These are phyloP conservation scores for Laspeyria flexula DNA, from an alignment of 2,888 invertebrate genomes.

Conservation along the genomic window DNA sequence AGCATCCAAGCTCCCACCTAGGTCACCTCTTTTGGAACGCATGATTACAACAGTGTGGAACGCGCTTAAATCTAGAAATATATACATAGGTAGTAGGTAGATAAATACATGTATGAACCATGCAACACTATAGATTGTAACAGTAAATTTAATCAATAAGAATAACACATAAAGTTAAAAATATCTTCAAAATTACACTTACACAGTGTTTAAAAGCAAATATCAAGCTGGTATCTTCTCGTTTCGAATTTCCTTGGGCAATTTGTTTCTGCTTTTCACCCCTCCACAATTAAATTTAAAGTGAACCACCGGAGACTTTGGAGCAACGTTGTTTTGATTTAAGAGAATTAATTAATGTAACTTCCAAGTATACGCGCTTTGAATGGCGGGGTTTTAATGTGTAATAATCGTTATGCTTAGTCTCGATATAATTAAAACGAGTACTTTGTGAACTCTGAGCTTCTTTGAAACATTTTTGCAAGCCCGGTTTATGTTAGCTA, in stretches of 20 bases:
- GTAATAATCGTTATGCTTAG: slow-evolving; percentile 56
- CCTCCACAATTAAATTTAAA: slow-evolving; percentile 75
- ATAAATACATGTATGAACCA: too few species aligned
- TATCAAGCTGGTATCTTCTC: slow-evolving; percentile 37
- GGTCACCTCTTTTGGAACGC: too few species aligned
- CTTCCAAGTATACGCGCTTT: slow-evolving; percentile 57
- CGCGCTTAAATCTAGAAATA: too few species aligned
- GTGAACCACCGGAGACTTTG: slow-evolving; percentile 65
- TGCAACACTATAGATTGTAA: background rate
- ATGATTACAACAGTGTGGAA: too few species aligned
- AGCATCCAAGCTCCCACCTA: too few species aligned
- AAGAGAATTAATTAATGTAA: slow-evolving; percentile 75
- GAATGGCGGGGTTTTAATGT: slow-evolving; percentile 56
- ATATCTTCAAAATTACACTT: slow-evolving; percentile 12
- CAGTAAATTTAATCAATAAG: background rate
- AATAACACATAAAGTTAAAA: background rate
- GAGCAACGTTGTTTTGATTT: slow-evolving; percentile 76
- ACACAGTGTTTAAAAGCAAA: slow-evolving; percentile 33
- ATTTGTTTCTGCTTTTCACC: slow-evolving; percentile 65
- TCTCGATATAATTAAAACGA: slow-evolving; percentile 42
- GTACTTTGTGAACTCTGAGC: slow-evolving; percentile 33
- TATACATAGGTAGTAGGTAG: too few species aligned
- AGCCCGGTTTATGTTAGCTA: slow-evolving; percentile 10
- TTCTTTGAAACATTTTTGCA: slow-evolving; percentile 25
- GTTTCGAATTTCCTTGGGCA: slow-evolving; percentile 60